These are phyloP conservation scores for Elephantulus edwardii DNA, from an alignment of 2,113 vertebrate species.

Conservation along the genomic window DNA sequence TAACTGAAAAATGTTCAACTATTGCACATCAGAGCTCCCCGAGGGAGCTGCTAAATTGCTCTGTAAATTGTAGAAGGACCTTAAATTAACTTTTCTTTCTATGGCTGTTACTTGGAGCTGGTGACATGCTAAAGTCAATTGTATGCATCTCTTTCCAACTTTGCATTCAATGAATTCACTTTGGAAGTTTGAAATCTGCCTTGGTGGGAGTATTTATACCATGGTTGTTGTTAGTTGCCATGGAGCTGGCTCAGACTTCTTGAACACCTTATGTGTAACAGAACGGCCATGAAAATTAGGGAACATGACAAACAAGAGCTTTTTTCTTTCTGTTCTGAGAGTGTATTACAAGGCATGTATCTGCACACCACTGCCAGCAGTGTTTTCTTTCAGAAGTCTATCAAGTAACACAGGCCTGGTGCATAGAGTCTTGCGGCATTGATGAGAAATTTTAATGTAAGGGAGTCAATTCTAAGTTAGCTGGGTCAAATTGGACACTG, in stretches of 20 bases:
- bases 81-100: neutral
- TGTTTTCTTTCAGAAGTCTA: neutral
- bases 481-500: neutral
- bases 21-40: too few relatives aligned
- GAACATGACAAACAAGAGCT: neutral
- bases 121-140: neutral
- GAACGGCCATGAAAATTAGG: neutral
- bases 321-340: neutral
- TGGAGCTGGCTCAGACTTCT: neutral
- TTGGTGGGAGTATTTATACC: neutral
- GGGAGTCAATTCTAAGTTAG: neutral
- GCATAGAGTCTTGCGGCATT: neutral
- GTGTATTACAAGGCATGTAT: neutral
- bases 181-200: neutral
- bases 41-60: neutral
- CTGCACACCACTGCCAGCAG: neutral
- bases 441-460: neutral
- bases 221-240: neutral
- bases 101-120: neutral
- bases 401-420: neutral
- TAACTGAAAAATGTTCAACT: too few relatives aligned
- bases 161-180: neutral
- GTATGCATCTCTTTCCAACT: neutral
- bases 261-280: neutral
- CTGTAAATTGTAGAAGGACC: neutral